A percentile compares a stretch with the other conserved stretches of the same genome.
Evolutionary conservation across 1,140 invertebrate genomes (phyloP).

Genomic region (Heliconius hermathena): DNA sequence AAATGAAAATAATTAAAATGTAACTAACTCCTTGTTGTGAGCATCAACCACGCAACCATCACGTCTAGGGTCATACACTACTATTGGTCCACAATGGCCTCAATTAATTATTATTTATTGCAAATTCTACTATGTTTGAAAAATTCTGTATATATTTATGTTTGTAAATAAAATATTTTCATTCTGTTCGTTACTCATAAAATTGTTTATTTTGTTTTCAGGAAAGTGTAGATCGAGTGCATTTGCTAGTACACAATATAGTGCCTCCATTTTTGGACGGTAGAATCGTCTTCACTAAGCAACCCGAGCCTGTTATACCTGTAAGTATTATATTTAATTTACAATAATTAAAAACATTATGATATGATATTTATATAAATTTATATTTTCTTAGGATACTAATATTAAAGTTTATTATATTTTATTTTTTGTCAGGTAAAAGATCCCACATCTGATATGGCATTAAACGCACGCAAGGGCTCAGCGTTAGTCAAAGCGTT

Average conservation of each 20-base stretch:
- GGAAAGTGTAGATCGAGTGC: slow-evolving; percentile 94
- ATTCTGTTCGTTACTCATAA: slow-evolving; percentile 2
- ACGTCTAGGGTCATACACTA: too few relatives aligned
- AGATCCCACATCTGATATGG: slow-evolving; percentile 99
- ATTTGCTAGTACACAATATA: slow-evolving; percentile 98
- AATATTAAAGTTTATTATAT: neutral
- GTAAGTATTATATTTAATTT: slow-evolving; percentile 71
- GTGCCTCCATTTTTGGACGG: slow-evolving; percentile 99
- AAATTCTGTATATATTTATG: too few relatives aligned
- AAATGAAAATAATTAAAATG: too few relatives aligned
- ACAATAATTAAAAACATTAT: too few relatives aligned
- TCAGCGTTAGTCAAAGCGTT: slow-evolving; percentile 93
- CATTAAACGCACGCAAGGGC: slow-evolving; percentile 97
- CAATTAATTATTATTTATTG: too few relatives aligned
- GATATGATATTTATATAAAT: too few relatives aligned
- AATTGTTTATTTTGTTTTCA: slow-evolving; percentile 44
- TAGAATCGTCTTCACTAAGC: slow-evolving; percentile 99
- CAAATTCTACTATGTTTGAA: too few relatives aligned
- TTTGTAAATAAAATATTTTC: too few relatives aligned
- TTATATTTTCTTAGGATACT: too few relatives aligned
- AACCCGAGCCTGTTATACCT: slow-evolving; percentile 97
- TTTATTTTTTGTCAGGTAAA: slow-evolving; percentile 82
- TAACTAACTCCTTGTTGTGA: too few relatives aligned
- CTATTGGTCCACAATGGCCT: too few relatives aligned
- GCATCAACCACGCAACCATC: too few relatives aligned